A percentile compares a stretch with the other conserved stretches of the same genome.
Conservation (phyloP, 2,113 vertebrate species). For the Arvicanthis niloticus region DNA sequence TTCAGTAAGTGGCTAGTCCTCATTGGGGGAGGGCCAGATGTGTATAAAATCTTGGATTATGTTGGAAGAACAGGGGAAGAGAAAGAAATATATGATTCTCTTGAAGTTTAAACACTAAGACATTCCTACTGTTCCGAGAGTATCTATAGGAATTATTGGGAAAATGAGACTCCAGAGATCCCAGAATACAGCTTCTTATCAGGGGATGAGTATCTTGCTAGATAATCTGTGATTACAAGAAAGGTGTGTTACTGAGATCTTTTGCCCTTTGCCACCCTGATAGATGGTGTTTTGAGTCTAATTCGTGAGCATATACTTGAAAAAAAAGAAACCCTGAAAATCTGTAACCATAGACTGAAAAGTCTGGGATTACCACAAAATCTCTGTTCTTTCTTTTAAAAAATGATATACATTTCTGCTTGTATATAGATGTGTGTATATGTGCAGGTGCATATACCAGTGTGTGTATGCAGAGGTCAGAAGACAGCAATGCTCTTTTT, state of each 20-base stretch:
- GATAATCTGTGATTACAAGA: not conserved
- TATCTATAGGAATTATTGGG: not conserved
- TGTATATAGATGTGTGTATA: not conserved
- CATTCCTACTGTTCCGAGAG: not conserved
- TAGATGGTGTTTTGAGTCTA: not conserved
- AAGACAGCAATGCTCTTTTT: not conserved
- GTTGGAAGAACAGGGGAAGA: not conserved
- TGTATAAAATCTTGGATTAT: not conserved
- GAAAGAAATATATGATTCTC: not conserved
- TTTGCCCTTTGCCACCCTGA: not conserved
- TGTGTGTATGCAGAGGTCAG: not conserved
- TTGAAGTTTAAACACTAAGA: not conserved
- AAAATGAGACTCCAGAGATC: not conserved
- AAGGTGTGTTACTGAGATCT: not conserved
- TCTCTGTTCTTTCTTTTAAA: not conserved
- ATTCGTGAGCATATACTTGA: not conserved
- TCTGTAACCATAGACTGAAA: not conserved
- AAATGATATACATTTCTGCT: too few species aligned
- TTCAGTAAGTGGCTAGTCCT: not conserved
- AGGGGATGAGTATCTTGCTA: fast-evolving
- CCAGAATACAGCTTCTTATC: not conserved
- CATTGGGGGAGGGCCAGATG: not conserved
- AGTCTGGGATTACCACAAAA: not conserved
- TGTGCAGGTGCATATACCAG: not conserved
- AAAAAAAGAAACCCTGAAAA: not conserved